Evolutionary conservation across 2,888 invertebrate genomes (phyloP).

Genomic region (Phortica okadai): DNA sequence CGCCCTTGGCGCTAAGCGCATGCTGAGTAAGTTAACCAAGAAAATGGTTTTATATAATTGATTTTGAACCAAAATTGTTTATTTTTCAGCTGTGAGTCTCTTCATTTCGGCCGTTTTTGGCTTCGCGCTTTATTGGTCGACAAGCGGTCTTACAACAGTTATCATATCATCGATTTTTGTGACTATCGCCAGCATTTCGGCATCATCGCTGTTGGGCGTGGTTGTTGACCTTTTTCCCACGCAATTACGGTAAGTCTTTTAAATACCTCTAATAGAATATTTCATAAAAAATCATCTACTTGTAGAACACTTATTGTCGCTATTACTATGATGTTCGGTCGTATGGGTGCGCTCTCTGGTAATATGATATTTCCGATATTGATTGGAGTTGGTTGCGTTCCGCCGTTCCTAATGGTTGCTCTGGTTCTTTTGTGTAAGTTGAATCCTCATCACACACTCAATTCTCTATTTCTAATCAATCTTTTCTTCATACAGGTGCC

Average conservation of each 20-base stretch:
- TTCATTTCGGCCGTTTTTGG: conserved; percentile 78
- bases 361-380: conserved; percentile 85
- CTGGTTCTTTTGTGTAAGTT: conserved; percentile 80
- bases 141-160: conserved; percentile 78
- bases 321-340: conserved; percentile 83
- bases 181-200: conserved; percentile 68
- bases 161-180: conserved; percentile 79
- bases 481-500: conserved; percentile 52
- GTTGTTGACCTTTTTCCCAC: conserved; percentile 73
- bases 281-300: background rate
- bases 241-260: conserved; percentile 65
- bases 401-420: conserved; percentile 84
- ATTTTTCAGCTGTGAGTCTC: conserved; percentile 73
- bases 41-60: background rate
- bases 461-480: conserved; percentile 20
- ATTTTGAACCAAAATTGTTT: background rate
- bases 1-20: conserved; percentile 78
- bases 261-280: background rate
- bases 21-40: conserved; percentile 77
- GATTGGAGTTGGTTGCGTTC: conserved; percentile 82
- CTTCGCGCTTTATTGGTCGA: conserved; percentile 79
- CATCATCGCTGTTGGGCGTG: conserved; percentile 71
- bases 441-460: background rate
- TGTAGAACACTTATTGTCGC: conserved; percentile 84
- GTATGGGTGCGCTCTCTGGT: conserved; percentile 83